These are phyloP conservation scores for Sebastes minor DNA, from an alignment of 2,797 vertebrate species.

Conservation along the genomic window DNA sequence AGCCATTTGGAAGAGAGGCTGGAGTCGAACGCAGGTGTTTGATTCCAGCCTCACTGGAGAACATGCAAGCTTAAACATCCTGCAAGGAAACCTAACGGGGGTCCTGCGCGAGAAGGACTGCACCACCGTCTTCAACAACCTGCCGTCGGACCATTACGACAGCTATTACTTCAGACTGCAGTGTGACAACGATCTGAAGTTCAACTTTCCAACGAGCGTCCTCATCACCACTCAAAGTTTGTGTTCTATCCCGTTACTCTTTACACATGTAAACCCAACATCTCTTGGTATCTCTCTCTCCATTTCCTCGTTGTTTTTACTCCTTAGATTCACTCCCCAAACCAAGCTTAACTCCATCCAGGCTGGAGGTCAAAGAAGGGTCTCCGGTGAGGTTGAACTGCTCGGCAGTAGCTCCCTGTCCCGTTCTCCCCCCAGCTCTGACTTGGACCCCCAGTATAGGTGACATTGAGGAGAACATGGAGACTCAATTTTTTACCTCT, in stretches of 20 bases:
- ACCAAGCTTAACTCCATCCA: constrained; percentile 54
- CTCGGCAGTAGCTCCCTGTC: constrained; percentile 60
- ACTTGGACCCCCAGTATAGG: constrained; percentile 66
- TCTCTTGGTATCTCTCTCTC: background rate
- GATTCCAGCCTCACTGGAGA: constrained; percentile 59
- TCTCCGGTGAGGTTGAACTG: constrained; percentile 63
- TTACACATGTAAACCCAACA: background rate
- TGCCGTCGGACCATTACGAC: constrained; percentile 31
- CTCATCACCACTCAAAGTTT: constrained; percentile 53
- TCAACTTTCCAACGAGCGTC: constrained; percentile 45
- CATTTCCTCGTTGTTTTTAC: background rate
- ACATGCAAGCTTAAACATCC: background rate
- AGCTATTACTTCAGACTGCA: constrained; percentile 72
- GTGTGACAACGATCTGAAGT: constrained; percentile 58
- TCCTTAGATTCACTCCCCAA: constrained; percentile 56
- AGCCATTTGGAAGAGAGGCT: constrained; percentile 69
- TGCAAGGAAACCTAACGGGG: constrained; percentile 68
- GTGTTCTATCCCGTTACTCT: background rate
- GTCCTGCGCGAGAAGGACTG: constrained; percentile 65
- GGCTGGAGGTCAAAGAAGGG: constrained; percentile 65
- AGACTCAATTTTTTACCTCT: constrained; percentile 30
- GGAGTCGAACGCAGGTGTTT: constrained; percentile 54
- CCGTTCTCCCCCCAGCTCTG: constrained; percentile 58
- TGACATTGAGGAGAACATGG: constrained; percentile 34
- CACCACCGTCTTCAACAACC: constrained; percentile 70